A percentile compares a stretch with the other conserved stretches of the same genome.
phyloP scores from a whole-genome alignment of 2,888 invertebrate species.

The Nemotelus pantherinus region DNA sequence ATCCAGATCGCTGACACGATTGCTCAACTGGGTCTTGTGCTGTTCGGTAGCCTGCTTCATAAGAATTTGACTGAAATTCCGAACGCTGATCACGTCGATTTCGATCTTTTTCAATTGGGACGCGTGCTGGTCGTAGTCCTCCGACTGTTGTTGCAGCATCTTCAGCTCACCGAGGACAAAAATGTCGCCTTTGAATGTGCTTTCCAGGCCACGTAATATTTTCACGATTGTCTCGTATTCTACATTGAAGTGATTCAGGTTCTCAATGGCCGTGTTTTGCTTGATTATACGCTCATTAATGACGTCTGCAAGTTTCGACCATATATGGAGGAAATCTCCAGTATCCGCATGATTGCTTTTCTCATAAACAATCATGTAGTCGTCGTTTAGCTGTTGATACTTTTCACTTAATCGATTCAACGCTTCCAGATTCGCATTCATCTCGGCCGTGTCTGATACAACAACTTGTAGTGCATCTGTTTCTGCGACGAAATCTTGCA shows the following conservation, averaged over 20 bases:
- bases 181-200: slow-evolving; percentile 50
- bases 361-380: slow-evolving; percentile 55
- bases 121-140: slow-evolving; percentile 53
- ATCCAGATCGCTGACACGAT: slow-evolving; percentile 59
- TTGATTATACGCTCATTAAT: slow-evolving; percentile 62
- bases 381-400: slow-evolving; percentile 55
- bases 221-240: slow-evolving; percentile 60
- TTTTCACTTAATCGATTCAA: slow-evolving; percentile 59
- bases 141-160: slow-evolving; percentile 49
- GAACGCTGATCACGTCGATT: slow-evolving; percentile 64
- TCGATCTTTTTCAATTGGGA: slow-evolving; percentile 63
- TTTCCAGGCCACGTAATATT: slow-evolving; percentile 51
- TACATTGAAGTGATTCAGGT: slow-evolving; percentile 62
- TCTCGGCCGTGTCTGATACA: slow-evolving; percentile 57
- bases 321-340: slow-evolving; percentile 58
- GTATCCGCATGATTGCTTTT: slow-evolving; percentile 53
- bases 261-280: slow-evolving; percentile 64
- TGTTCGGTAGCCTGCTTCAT: slow-evolving; percentile 60
- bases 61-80: slow-evolving; percentile 63
- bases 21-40: slow-evolving; percentile 57
- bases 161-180: slow-evolving; percentile 54
- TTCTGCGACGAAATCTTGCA: slow-evolving; percentile 57
- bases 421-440: slow-evolving; percentile 60
- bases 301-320: slow-evolving; percentile 60
- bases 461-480: slow-evolving; percentile 56